Conservation (phyloP, 1,140 invertebrate genomes). For the Drosophila kanapiae region DNA sequence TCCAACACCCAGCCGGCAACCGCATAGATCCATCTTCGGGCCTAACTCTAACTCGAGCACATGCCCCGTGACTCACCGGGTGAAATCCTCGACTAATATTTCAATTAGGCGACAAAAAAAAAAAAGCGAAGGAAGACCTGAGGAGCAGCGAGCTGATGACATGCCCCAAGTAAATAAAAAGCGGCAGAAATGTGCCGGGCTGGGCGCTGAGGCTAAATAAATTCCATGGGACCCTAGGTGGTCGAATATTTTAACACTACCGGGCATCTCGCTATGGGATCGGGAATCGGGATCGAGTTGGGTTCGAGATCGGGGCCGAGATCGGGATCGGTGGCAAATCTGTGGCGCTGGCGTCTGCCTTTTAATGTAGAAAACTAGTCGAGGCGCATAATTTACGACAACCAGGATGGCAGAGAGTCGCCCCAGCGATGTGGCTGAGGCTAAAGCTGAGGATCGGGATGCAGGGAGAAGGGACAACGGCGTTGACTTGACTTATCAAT, state of each 20-base stretch:
- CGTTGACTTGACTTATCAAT: constrained; percentile 84
- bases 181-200: constrained; percentile 76
- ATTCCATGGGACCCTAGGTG: constrained; percentile 82
- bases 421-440: neutral
- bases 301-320: constrained; percentile 11
- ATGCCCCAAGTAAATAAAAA: constrained; percentile 78
- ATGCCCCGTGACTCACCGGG: constrained; percentile 55
- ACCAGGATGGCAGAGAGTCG: constrained; percentile 29
- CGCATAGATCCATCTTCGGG: constrained; percentile 38
- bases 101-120: constrained; percentile 68
- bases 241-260: constrained; percentile 84
- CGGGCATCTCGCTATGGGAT: constrained; percentile 46
- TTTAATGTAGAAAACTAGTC: constrained; percentile 84
- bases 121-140: constrained; percentile 1
- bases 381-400: constrained; percentile 82
- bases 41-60: constrained; percentile 45
- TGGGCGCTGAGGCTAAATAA: constrained; percentile 62
- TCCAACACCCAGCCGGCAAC: constrained; percentile 11
- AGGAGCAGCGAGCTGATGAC: constrained; percentile 53
- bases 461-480: constrained; percentile 26
- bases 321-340: constrained; percentile 69
- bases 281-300: constrained; percentile 6
- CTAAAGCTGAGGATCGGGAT: neutral
- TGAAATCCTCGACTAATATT: constrained; percentile 72
- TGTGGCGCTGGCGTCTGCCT: constrained; percentile 78